A percentile compares a stretch with the other conserved stretches of the same genome.
Evolutionary conservation across 2,888 invertebrate genomes (phyloP).

Genomic region (Scelioninae gen. 1): DNA sequence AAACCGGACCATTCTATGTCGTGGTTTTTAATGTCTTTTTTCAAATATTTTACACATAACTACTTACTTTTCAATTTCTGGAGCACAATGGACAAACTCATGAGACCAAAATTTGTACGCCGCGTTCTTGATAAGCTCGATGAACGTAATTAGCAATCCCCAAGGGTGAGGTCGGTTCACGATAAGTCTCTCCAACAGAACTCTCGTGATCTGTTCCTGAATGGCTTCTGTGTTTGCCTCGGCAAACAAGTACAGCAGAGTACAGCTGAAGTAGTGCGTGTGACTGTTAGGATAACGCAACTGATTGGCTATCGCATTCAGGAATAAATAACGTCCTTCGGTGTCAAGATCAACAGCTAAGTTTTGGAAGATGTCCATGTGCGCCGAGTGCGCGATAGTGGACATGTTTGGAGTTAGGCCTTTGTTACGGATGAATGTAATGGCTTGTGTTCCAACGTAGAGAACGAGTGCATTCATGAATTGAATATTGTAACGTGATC

Average conservation of each 20-base stretch:
- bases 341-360: constrained; percentile 98
- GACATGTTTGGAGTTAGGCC: constrained; percentile 97
- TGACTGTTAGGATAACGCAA: constrained; percentile 99
- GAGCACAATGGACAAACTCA: constrained; percentile 99
- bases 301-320: constrained; percentile 99
- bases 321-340: constrained; percentile 98
- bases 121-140: constrained; percentile 99
- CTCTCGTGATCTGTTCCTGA: constrained; percentile 98
- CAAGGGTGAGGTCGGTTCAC: constrained; percentile 99
- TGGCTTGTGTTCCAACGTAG: constrained; percentile 99
- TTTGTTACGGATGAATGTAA: constrained; percentile 94
- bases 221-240: constrained; percentile 99
- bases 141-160: constrained; percentile 99
- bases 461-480: constrained; percentile 98
- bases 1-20: too few species aligned
- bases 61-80: constrained; percentile 99
- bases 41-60: too few species aligned
- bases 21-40: too few species aligned
- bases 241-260: constrained; percentile 97
- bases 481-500: constrained; percentile 96
- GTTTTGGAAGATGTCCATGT: constrained; percentile 99
- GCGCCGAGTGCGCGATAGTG: constrained; percentile 99
- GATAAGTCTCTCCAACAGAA: constrained; percentile 97
- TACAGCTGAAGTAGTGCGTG: constrained; percentile 99
- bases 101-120: constrained; percentile 99